These are phyloP conservation scores for Phyllostomus discolor DNA, from an alignment of 2,113 vertebrate genomes.

Conservation along the genomic window DNA sequence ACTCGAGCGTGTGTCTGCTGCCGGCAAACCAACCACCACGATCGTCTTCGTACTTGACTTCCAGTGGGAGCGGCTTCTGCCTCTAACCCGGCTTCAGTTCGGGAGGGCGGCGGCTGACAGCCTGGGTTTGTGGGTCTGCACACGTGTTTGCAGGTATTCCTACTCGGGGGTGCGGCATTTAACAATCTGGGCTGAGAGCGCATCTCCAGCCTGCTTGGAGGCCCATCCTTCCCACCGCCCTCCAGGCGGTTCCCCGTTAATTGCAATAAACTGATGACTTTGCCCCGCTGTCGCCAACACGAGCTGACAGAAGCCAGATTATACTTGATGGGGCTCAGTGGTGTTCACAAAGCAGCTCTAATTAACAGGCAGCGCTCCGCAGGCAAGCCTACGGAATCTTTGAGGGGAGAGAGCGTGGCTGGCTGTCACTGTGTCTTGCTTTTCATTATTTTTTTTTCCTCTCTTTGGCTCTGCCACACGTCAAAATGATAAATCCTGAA, in stretches of 20 bases:
- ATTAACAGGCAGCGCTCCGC: neutral
- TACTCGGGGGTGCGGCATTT: neutral
- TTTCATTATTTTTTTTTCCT: neutral
- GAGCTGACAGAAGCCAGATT: neutral
- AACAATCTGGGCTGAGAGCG: neutral
- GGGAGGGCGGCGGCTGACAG: neutral
- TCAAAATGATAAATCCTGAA: conserved; percentile 21
- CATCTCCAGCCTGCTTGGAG: neutral
- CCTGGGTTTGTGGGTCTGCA: neutral
- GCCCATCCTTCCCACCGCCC: neutral
- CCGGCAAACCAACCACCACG: neutral
- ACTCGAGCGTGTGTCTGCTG: neutral
- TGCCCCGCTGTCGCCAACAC: neutral
- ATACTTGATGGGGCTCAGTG: neutral
- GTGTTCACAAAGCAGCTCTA: neutral
- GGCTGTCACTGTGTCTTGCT: conserved; percentile 13
- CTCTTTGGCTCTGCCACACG: conserved; percentile 19
- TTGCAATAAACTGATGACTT: neutral
- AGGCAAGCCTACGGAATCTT: neutral
- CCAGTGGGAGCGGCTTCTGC: neutral
- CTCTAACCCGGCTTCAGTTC: neutral
- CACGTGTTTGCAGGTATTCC: neutral
- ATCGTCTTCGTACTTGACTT: neutral
- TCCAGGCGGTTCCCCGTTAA: neutral
- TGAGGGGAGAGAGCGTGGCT: neutral